Percentiles rank a stretch among this genome's conserved stretches.
phyloP scores from a whole-genome alignment of 1,140 invertebrate species.

The Ips nitidus region DNA sequence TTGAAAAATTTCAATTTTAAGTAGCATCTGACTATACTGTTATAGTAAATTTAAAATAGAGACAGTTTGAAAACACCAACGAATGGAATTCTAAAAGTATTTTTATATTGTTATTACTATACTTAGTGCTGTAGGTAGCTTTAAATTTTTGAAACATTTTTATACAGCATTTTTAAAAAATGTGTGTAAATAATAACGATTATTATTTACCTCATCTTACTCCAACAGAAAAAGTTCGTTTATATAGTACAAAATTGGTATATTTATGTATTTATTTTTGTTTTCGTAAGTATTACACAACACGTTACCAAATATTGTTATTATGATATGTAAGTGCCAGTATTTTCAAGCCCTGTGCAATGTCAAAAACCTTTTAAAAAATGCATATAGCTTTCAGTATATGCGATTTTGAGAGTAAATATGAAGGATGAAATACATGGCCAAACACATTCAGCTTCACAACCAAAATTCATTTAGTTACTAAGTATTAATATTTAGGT shows the following conservation, averaged over 20 bases:
- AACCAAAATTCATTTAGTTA: too few relatives aligned
- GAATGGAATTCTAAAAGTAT: constrained; percentile 6
- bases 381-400: background rate
- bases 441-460: too few relatives aligned
- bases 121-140: constrained; percentile 1
- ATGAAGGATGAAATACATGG: too few relatives aligned
- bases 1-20: background rate
- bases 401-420: too few relatives aligned
- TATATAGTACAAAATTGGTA: constrained; percentile 25
- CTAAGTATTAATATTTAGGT: too few relatives aligned
- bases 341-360: background rate
- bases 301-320: constrained; percentile 23
- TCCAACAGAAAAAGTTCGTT: background rate
- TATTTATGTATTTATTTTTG: constrained; percentile 31
- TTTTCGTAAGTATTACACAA: constrained; percentile 23
- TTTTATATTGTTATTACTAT: constrained; percentile 14
- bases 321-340: constrained; percentile 1
- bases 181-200: constrained; percentile 2
- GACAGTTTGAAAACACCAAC: constrained; percentile 5
- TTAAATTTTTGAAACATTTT: constrained; percentile 28
- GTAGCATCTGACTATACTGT: constrained; percentile 3
- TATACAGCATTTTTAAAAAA: background rate
- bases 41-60: constrained; percentile 4
- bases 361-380: background rate
- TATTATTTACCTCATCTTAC: constrained; percentile 10